Conservation (phyloP, 2,888 invertebrate species). For the Andrena dorsata region DNA sequence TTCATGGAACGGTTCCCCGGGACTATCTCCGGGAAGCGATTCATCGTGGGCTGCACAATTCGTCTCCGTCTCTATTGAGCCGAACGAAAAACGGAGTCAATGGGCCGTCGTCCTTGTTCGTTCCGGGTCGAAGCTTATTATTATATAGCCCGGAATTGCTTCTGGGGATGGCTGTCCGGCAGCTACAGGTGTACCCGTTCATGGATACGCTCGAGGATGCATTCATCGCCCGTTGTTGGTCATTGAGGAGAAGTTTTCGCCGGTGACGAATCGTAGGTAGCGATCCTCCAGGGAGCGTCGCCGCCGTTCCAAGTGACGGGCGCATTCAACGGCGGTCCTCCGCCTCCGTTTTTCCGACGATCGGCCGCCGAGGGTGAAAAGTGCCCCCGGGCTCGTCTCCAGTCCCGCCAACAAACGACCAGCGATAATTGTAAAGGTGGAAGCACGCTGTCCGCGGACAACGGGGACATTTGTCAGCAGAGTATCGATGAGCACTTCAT, state of each 20-base stretch:
- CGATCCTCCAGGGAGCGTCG: conserved; percentile 42
- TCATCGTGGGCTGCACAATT: conserved; percentile 62
- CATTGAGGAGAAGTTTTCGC: conserved; percentile 71
- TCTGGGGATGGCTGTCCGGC: conserved; percentile 18
- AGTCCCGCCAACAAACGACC: conserved; percentile 44
- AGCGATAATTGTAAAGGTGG: conserved; percentile 58
- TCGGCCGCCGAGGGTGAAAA: conserved; percentile 36
- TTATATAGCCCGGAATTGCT: conserved; percentile 58
- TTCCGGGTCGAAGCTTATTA: conserved; percentile 58
- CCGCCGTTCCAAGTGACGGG: conserved; percentile 14
- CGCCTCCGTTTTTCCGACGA: conserved; percentile 13
- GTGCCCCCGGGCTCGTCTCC: conserved; percentile 37
- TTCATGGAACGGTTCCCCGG: conserved; percentile 49
- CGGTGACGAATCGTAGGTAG: conserved; percentile 70
- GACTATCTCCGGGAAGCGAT: conserved; percentile 43
- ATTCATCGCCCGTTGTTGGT: conserved; percentile 58
- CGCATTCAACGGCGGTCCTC: conserved; percentile 45
- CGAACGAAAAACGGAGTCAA: conserved; percentile 64
- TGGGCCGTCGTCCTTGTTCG: conserved; percentile 64
- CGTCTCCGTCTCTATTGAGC: conserved; percentile 54
- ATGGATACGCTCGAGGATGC: conserved; percentile 44
- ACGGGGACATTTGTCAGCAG: conserved; percentile 72
- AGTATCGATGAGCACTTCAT: conserved; percentile 75
- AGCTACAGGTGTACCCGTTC: conserved; percentile 68
- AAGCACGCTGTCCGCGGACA: conserved; percentile 55